Percentiles rank a stretch among this genome's conserved stretches.
Evolutionary conservation across 1,140 invertebrate genomes (phyloP).

Genomic region (Saccostrea glomerata): DNA sequence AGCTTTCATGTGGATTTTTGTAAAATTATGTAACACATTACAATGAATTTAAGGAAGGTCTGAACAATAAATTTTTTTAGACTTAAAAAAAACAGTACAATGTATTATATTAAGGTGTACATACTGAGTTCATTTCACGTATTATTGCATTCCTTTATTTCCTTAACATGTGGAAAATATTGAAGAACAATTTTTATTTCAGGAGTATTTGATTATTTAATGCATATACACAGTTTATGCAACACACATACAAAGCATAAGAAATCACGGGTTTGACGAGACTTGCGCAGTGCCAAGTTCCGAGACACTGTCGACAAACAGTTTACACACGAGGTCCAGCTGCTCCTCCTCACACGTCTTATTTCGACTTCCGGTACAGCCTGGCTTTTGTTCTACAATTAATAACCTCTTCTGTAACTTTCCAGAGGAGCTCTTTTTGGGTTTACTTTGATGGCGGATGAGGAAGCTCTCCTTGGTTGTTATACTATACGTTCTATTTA

Average conservation of each 20-base stretch:
- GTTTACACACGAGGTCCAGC: constrained; percentile 15
- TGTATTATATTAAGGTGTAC: too few species aligned
- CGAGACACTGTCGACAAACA: constrained; percentile 21
- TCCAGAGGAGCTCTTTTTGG: neutral
- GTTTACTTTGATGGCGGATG: constrained; percentile 53
- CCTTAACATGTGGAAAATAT: too few species aligned
- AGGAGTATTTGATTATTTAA: neutral
- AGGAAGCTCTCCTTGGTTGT: constrained; percentile 57
- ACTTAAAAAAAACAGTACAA: too few species aligned
- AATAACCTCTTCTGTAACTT: constrained; percentile 14
- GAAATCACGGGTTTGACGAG: neutral
- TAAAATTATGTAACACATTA: too few species aligned
- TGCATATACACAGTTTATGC: neutral
- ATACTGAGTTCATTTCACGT: too few species aligned
- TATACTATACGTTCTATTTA: constrained; percentile 50
- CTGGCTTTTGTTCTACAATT: constrained; percentile 13
- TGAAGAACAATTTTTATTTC: neutral
- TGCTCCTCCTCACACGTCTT: constrained; percentile 15
- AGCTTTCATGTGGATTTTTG: too few species aligned
- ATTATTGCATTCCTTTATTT: too few species aligned
- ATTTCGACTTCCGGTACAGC: neutral
- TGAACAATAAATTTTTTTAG: too few species aligned
- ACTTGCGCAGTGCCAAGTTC: constrained; percentile 8
- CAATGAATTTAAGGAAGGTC: too few species aligned
- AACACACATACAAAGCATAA: neutral